Conservation (phyloP, 2,113 vertebrate species). For the Ginglymostoma cirratum region DNA sequence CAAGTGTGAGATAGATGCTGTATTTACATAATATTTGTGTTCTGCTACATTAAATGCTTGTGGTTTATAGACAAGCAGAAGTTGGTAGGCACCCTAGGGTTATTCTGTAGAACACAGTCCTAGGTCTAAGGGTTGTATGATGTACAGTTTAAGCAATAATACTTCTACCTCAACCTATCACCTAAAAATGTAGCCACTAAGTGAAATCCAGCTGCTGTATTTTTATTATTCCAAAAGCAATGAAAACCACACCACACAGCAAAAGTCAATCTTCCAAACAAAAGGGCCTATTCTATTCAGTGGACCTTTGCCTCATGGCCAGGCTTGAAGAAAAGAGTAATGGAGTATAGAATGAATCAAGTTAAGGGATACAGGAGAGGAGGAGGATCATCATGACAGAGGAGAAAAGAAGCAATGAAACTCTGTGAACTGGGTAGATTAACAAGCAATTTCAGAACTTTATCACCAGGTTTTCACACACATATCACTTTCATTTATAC, state of each 20-base stretch:
- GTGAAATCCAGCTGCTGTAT: not conserved
- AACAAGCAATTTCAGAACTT: not conserved
- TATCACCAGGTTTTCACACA: not conserved
- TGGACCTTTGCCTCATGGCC: not conserved
- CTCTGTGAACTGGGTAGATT: not conserved
- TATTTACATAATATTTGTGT: not conserved
- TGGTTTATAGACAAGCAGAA: not conserved
- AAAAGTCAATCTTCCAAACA: not conserved
- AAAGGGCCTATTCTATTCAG: not conserved
- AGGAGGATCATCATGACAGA: not conserved
- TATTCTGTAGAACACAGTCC: not conserved
- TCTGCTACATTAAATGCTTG: not conserved
- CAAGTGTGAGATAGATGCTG: not conserved
- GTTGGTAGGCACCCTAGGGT: not conserved
- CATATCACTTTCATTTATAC: not conserved
- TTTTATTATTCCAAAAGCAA: not conserved
- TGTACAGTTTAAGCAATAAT: not conserved
- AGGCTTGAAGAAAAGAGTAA: not conserved
- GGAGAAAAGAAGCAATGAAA: not conserved
- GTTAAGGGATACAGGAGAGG: not conserved
- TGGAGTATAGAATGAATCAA: not conserved
- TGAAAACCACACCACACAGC: not conserved
- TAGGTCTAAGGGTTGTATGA: not conserved
- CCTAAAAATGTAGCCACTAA: not conserved
- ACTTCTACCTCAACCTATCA: not conserved